Percentiles rank a stretch among this genome's conserved stretches.
Conservation (phyloP, 2,113 vertebrate species). For the Helogale parvula region DNA sequence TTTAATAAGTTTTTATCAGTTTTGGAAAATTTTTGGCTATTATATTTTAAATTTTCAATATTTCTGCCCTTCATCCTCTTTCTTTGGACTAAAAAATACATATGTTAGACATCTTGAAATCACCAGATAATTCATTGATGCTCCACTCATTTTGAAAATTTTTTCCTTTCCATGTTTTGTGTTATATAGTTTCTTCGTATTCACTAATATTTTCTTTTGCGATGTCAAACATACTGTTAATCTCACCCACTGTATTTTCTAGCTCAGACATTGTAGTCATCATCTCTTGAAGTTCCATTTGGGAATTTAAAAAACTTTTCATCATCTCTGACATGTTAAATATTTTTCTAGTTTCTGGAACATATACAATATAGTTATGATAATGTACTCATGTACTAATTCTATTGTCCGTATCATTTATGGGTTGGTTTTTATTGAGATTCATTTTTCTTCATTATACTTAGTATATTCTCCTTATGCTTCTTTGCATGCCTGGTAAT, state of each 20-base stretch:
- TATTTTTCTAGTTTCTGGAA: conserved; percentile 3
- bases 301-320: not conserved
- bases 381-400: not conserved
- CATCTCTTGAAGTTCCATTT: not conserved
- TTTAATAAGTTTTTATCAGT: not conserved
- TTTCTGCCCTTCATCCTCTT: not conserved
- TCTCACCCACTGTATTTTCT: not conserved
- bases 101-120: not conserved
- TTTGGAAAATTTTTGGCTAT: not conserved
- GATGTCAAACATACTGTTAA: not conserved
- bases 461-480: not conserved
- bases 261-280: not conserved
- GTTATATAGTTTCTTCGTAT: not conserved
- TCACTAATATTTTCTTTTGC: not conserved
- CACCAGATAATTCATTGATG: not conserved
- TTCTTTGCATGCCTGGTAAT: not conserved
- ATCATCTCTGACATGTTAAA: not conserved
- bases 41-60: not conserved
- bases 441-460: not conserved
- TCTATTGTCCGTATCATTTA: not conserved
- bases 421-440: not conserved
- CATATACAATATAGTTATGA: not conserved
- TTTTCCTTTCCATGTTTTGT: not conserved
- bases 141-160: not conserved
- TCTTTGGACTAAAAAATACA: not conserved